Evolutionary conservation across 2,888 invertebrate species (phyloP).

Genomic region (Trissoscelio sp.): DNA sequence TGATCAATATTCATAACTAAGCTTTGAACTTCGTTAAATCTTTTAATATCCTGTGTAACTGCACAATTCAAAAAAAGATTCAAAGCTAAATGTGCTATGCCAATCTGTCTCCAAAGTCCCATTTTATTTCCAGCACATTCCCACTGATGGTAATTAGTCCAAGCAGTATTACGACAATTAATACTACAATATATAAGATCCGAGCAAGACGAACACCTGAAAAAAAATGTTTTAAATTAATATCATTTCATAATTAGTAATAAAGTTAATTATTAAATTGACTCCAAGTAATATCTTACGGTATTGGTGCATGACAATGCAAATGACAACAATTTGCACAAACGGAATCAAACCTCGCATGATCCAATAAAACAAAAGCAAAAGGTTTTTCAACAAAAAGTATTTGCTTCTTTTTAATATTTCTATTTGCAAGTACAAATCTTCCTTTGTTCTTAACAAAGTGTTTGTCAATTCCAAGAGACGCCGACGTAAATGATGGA

Average conservation of each 20-base stretch:
- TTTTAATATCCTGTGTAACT: slow-evolving; percentile 80
- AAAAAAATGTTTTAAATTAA: too few relatives aligned
- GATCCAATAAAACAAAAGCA: slow-evolving; percentile 88
- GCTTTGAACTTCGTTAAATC: slow-evolving; percentile 88
- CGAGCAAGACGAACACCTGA: slow-evolving; percentile 88
- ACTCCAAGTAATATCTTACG: slow-evolving; percentile 83
- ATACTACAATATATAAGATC: slow-evolving; percentile 88
- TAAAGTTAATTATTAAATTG: too few relatives aligned
- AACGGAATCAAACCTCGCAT: slow-evolving; percentile 83
- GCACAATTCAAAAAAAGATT: slow-evolving; percentile 86
- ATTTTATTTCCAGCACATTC: slow-evolving; percentile 88
- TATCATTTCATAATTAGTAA: too few relatives aligned
- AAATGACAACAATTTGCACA: slow-evolving; percentile 91
- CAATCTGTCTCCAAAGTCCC: slow-evolving; percentile 88
- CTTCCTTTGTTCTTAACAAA: slow-evolving; percentile 86
- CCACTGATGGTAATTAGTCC: slow-evolving; percentile 87
- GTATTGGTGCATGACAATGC: slow-evolving; percentile 85
- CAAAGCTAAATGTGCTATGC: slow-evolving; percentile 91
- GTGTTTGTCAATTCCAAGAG: slow-evolving; percentile 85
- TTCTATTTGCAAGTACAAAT: slow-evolving; percentile 86
- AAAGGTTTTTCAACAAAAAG: slow-evolving; percentile 93
- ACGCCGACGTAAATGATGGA: slow-evolving; percentile 85
- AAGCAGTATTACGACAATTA: slow-evolving; percentile 86
- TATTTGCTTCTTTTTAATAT: slow-evolving; percentile 87
- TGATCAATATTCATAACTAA: slow-evolving; percentile 90